Percentiles rank a stretch among this genome's conserved stretches.
Conservation (phyloP, 37 sponge, comb jelly and placozoan species). For the Oscarella lobularis region DNA sequence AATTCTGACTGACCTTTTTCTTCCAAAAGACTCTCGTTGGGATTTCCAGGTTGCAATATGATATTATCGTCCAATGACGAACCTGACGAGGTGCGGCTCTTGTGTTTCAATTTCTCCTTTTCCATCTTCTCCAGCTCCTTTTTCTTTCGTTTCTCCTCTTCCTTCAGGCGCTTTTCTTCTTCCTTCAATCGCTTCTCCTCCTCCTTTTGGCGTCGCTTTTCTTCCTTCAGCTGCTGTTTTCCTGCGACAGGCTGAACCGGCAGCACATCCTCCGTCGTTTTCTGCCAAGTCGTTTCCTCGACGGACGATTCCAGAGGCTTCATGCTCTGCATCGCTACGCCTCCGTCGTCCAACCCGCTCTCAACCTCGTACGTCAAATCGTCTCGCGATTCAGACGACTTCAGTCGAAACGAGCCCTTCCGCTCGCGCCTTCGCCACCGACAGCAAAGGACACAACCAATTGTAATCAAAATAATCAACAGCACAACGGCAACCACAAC, state of each 20-base stretch:
- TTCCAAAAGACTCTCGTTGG: too few relatives aligned
- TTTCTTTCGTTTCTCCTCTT: not conserved
- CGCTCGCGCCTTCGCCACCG: not conserved
- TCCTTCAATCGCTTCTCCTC: not conserved
- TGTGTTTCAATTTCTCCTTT: constrained; percentile 4
- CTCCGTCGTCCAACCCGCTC: not conserved
- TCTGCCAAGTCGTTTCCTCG: too few relatives aligned
- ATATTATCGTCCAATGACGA: too few relatives aligned
- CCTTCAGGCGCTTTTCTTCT: constrained; percentile 2
- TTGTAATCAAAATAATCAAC: not conserved
- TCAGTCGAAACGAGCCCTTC: not conserved
- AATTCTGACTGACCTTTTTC: too few relatives aligned
- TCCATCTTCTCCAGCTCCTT: not conserved
- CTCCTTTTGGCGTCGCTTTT: not conserved
- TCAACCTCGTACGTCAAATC: not conserved
- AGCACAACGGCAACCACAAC: constrained; percentile 18
- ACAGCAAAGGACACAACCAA: not conserved
- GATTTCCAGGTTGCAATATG: too few relatives aligned
- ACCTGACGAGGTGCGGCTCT: too few relatives aligned
- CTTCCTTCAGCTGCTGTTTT: too few relatives aligned
- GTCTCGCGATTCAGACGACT: not conserved
- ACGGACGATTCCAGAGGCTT: too few relatives aligned
- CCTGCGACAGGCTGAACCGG: too few relatives aligned
- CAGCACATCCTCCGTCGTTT: too few relatives aligned
- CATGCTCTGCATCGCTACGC: not conserved